Base-by-base conservation (phyloP, 2,113 vertebrate genomes). In the Caloenas nicobarica region DNA sequence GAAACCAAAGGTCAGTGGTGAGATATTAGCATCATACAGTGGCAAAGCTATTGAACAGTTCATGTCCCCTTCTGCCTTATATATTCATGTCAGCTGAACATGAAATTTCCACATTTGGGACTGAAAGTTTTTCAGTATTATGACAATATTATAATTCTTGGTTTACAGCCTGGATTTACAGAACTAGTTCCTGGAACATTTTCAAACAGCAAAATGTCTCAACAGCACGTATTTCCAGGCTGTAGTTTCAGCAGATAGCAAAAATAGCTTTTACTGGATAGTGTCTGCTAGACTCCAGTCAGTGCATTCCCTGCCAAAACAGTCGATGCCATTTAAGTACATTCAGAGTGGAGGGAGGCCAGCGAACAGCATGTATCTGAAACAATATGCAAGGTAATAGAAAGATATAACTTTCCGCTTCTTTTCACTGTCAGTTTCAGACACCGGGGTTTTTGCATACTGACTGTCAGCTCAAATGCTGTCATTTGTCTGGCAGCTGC, bases 151-250 rank as follows among this genome's bases (percentile, higher is more conserved):
- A 66, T 80, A 88, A 86, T 83, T 60, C 64, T 74, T 91, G 61
- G 81, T 91, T 92, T 94, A 81, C 60, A 90, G 86, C 53, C 92
- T 46, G 44, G 44, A 46, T 19, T 46, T 19, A 86, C 29, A 13
- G 40, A 90, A 72, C 28, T 29, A 88, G 46, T 69, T 94, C 4
- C 42, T 94, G 91, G 65, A 95, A 42, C 23, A 56, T 81, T 87
- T 92, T 95, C 83, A 94, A 93, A 78, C 34, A 81, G 68, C 21
- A 83, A 81, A 94, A 90, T 77, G 13, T 94, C 74, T 93, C 76
- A 70, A 13, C 16, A 70, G 34, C 56, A 62, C 22, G 6, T 91
- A 80, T 89, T 93, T 73, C 90, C 80, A 70, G 77, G 23, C 80
- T 88, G 64, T 24, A 88, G 40, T 61, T 91, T 83, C 72, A 88